These are phyloP conservation scores for Prolemur simus DNA, from an alignment of 2,113 vertebrate genomes.

Conservation along the genomic window DNA sequence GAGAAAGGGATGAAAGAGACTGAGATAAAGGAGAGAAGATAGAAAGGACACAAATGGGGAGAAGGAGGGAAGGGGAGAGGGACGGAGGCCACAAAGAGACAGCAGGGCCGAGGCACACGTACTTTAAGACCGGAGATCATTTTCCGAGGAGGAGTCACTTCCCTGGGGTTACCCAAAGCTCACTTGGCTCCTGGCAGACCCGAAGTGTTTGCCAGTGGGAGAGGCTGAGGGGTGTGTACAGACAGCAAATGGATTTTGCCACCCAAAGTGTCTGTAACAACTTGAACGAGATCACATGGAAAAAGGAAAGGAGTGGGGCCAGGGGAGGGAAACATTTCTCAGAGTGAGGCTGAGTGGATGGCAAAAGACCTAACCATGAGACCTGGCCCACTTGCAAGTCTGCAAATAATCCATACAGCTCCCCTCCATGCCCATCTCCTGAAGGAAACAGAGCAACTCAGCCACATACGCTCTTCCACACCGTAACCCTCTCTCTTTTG, in stretches of 20 bases:
- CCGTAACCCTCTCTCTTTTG: background rate
- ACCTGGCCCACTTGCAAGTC: conserved; percentile 67
- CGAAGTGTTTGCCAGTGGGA: conserved; percentile 73
- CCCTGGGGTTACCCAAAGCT: conserved; percentile 78
- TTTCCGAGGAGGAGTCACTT: conserved; percentile 70
- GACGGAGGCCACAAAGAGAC: background rate
- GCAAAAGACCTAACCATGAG: conserved; percentile 77
- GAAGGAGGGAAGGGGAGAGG: background rate
- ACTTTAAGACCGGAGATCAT: conserved; percentile 58
- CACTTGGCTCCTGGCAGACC: conserved; percentile 75
- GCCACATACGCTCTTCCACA: conserved; percentile 61
- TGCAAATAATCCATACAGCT: conserved; percentile 73
- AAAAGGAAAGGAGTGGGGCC: conserved; percentile 49
- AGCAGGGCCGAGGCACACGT: background rate
- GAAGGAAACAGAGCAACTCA: conserved; percentile 65
- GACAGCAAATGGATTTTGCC: conserved; percentile 77
- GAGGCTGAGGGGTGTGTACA: background rate
- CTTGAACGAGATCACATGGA: conserved; percentile 75
- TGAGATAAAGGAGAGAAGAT: background rate
- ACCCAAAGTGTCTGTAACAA: conserved; percentile 83
- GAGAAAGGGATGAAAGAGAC: background rate
- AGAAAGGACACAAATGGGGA: background rate
- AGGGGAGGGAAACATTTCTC: conserved; percentile 65
- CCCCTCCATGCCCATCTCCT: conserved; percentile 61
- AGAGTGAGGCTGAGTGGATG: conserved; percentile 71